Conservation (phyloP, 2,797 vertebrate genomes). For the Characodon lateralis region DNA sequence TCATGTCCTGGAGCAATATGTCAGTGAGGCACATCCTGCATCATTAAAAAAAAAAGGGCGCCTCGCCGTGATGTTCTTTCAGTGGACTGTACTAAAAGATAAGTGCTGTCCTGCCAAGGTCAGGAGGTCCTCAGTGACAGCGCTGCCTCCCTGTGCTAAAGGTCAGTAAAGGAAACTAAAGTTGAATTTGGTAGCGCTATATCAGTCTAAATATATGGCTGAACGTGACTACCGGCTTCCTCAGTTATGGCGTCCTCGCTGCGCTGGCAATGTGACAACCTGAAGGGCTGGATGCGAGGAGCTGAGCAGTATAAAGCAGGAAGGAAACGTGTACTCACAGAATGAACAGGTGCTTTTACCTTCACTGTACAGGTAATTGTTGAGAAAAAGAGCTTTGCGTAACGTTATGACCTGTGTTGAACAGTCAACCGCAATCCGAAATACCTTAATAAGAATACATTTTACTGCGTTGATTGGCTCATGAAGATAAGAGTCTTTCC, state of each 20-base stretch:
- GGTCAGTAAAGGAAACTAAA: neutral
- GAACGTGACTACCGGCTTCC: conserved; percentile 46
- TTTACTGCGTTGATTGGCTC: neutral
- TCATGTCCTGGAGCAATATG: neutral
- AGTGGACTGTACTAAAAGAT: neutral
- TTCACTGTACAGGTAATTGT: neutral
- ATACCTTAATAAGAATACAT: neutral
- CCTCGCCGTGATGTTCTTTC: neutral
- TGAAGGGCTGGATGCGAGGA: neutral
- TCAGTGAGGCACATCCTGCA: neutral
- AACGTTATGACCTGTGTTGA: neutral
- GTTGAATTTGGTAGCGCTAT: neutral
- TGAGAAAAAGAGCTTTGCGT: neutral
- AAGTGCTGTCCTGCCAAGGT: neutral
- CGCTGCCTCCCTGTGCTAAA: neutral
- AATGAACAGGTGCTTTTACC: neutral
- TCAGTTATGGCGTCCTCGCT: conserved; percentile 41
- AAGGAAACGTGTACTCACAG: too few relatives aligned
- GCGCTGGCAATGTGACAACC: conserved; percentile 2
- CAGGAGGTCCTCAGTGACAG: neutral
- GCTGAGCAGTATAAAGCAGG: too few relatives aligned
- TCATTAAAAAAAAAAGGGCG: neutral
- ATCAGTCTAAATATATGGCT: neutral
- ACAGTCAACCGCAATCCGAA: neutral
- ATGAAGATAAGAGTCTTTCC: neutral